These are phyloP conservation scores for Salmo trutta DNA, from an alignment of 2,797 vertebrate species.

Conservation along the genomic window DNA sequence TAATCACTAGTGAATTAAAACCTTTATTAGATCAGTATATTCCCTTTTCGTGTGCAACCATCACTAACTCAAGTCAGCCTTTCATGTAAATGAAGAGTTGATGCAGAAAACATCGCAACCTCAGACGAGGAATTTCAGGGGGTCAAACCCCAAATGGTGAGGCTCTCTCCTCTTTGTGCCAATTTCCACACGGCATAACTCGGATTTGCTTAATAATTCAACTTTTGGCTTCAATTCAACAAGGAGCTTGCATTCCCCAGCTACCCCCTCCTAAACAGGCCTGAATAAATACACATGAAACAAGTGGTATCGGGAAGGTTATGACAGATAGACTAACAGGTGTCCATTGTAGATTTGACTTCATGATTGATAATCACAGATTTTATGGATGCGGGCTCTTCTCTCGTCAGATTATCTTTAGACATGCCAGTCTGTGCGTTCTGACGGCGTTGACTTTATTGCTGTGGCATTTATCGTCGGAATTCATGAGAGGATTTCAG, in stretches of 20 bases:
- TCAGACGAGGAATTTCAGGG: constrained; percentile 6
- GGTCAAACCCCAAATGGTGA: constrained; percentile 25
- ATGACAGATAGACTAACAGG: constrained; percentile 43
- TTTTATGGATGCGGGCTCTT: too few species aligned
- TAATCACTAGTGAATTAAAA: background rate
- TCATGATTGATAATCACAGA: background rate
- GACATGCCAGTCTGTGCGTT: background rate
- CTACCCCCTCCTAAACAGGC: background rate
- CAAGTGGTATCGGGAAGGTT: background rate
- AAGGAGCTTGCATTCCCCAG: background rate
- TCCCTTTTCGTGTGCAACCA: background rate
- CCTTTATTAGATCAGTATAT: background rate
- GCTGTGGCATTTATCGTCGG: background rate
- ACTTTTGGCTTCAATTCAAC: constrained; percentile 23
- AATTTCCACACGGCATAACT: constrained; percentile 49
- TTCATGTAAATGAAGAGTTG: background rate
- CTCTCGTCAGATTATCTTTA: too few species aligned
- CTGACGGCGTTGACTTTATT: background rate
- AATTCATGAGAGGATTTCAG: background rate
- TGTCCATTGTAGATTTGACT: constrained; percentile 33
- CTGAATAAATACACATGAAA: background rate
- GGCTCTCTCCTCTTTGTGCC: constrained; percentile 51
- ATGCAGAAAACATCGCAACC: constrained; percentile 28
- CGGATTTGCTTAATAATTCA: background rate
- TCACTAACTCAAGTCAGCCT: background rate